A percentile compares a stretch with the other conserved stretches of the same genome.
Evolutionary conservation across 2,888 invertebrate species (phyloP).

Genomic region (Aphodius sticticus): DNA sequence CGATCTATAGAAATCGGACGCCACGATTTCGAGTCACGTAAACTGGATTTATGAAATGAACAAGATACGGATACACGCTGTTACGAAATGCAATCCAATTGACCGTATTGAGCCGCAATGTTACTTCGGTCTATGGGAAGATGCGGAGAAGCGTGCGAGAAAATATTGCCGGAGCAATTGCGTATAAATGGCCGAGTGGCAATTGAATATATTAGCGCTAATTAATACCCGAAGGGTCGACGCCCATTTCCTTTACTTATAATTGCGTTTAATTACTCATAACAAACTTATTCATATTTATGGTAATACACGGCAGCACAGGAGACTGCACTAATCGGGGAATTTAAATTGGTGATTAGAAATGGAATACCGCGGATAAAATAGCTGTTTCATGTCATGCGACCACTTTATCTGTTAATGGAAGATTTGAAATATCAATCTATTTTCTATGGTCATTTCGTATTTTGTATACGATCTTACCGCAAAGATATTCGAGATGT

Average conservation of each 20-base stretch:
- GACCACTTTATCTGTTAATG: not conserved
- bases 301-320: not conserved
- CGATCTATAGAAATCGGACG: constrained; percentile 12
- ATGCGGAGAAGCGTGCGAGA: not conserved
- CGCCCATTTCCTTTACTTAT: not conserved
- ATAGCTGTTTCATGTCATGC: not conserved
- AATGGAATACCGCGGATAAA: not conserved
- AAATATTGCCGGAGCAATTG: not conserved
- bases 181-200: not conserved
- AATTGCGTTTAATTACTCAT: constrained; percentile 4
- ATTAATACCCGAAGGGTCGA: not conserved
- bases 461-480: too few relatives aligned
- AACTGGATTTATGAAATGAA: constrained; percentile 22
- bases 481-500: too few relatives aligned
- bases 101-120: constrained; percentile 11
- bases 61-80: constrained; percentile 21
- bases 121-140: not conserved
- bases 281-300: constrained; percentile 4
- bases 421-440: not conserved
- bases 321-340: not conserved
- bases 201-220: constrained; percentile 4
- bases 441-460: too few relatives aligned
- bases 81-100: constrained; percentile 23
- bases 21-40: constrained; percentile 19
- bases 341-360: not conserved